Base-by-base conservation (phyloP, 2,888 invertebrate genomes). In the Phaonia tiefii region DNA sequence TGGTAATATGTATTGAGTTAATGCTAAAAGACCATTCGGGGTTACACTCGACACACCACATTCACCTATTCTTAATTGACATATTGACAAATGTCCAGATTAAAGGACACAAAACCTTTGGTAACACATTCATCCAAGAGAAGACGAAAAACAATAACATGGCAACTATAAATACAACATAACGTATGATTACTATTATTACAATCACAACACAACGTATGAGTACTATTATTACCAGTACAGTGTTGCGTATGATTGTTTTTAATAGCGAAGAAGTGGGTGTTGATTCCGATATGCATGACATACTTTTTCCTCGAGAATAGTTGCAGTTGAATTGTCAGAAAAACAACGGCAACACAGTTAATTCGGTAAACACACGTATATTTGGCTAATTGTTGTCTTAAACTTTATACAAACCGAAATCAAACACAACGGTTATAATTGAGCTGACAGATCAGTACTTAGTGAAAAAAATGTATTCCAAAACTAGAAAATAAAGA, bases 31-130 rank as follows among this genome's bases (percentile, higher is more conserved):
- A 42, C 63, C 63, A 63, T 42, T 39, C 13, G 39, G 39, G 17
- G 42, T 63, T 54, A 51, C 22, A 44, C 10, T 44, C 44, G 2
- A 7, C 11, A n/a, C 51, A 13, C 37, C 5, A 63, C 58, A 15
- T 7, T n/a, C 20, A 63, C 20, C 42, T 42, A 7, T 63, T 5
- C 22, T 63, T 63, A 63, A 63, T 63, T 63, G 63, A 63, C 63
- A 63, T 63, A 63, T 39, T 63, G 63, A 63, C 63, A 63, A 63
- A 63, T 63, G 42, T 39, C 20, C 10, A 39, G 42, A 11, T 63
- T 63, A 42, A 42, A 63, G 63, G 42, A 63, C 37, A 39, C 54
- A 49, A 20, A 22, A 49, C 46, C 37, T 37, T 7, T 37, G 37
- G 7, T n/a, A n/a, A 31, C 25, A 22, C 25, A 20, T 5, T 2